Percentiles rank a stretch among this genome's conserved stretches.
These are phyloP conservation scores for Sebastes fasciatus DNA, from an alignment of 2,113 vertebrate genomes.

Conservation along the genomic window DNA sequence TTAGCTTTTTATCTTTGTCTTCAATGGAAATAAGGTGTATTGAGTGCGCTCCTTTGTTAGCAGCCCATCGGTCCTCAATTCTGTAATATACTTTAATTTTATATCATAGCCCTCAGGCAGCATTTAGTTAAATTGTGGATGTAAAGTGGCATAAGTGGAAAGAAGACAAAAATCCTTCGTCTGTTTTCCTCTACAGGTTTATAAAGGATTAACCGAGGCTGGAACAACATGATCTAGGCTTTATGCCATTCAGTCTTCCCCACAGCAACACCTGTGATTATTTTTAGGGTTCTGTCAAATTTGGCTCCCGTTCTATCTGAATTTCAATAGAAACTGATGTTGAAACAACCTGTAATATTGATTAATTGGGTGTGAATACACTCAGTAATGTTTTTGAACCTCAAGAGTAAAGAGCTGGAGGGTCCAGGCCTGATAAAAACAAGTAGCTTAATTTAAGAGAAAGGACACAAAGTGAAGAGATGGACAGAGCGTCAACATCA, in stretches of 20 bases:
- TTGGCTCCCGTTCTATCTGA: background rate
- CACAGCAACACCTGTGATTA: slow-evolving; percentile 26
- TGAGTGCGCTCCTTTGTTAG: background rate
- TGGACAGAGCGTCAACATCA: slow-evolving; percentile 40
- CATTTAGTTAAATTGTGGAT: slow-evolving; percentile 41
- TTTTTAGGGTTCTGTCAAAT: slow-evolving; percentile 14
- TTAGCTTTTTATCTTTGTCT: background rate
- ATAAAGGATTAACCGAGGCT: slow-evolving; percentile 49
- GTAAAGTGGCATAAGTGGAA: slow-evolving; percentile 21
- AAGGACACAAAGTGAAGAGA: slow-evolving; percentile 29
- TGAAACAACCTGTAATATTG: background rate
- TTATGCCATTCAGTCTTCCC: slow-evolving; percentile 29
- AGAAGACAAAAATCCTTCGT: slow-evolving; percentile 13
- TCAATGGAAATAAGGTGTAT: background rate
- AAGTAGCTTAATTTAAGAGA: background rate
- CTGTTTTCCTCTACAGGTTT: slow-evolving; percentile 32
- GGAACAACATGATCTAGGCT: slow-evolving; percentile 35
- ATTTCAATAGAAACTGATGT: slow-evolving; percentile 6
- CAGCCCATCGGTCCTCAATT: background rate
- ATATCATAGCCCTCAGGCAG: slow-evolving; percentile 17
- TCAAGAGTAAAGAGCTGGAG: background rate
- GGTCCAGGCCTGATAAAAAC: background rate
- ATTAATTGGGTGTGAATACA: slow-evolving; percentile 9
- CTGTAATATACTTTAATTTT: slow-evolving; percentile 44
- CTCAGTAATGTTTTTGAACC: background rate